Evolutionary conservation across 2,888 invertebrate genomes (phyloP).

Genomic region (Venusia cambrica): DNA sequence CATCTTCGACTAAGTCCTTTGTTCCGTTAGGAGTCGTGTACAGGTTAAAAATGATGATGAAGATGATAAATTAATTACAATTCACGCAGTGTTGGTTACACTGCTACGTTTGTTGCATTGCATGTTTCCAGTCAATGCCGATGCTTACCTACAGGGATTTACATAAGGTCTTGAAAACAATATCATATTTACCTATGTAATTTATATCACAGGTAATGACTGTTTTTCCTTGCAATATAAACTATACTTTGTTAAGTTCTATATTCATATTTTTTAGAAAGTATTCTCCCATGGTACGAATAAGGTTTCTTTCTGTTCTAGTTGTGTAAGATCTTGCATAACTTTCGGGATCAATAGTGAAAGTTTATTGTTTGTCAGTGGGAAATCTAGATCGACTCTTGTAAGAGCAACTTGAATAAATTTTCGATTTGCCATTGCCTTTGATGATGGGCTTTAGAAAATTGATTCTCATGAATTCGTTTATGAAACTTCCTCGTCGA

Average conservation of each 20-base stretch:
- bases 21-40: too few relatives aligned
- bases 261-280: constrained; percentile 9
- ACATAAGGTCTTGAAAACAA: constrained; percentile 18
- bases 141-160: constrained; percentile 9
- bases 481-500: constrained; percentile 1
- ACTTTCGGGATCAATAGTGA: constrained; percentile 32
- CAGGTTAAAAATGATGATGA: too few relatives aligned
- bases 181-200: constrained; percentile 21
- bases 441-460: constrained; percentile 5
- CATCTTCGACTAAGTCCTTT: too few relatives aligned
- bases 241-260: background rate
- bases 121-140: constrained; percentile 13
- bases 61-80: too few relatives aligned
- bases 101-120: background rate
- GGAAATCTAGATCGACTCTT: constrained; percentile 25
- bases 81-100: background rate
- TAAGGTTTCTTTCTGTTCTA: constrained; percentile 15
- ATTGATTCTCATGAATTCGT: too few relatives aligned
- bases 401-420: constrained; percentile 11
- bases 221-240: constrained; percentile 3
- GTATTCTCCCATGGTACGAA: constrained; percentile 12
- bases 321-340: constrained; percentile 24
- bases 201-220: constrained; percentile 8
- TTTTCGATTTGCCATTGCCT: constrained; percentile 5
- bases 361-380: constrained; percentile 33